A percentile compares a stretch with the other conserved stretches of the same genome.
Conservation (phyloP, 2,797 vertebrate species). For the Hyperoplus lanceolatus region DNA sequence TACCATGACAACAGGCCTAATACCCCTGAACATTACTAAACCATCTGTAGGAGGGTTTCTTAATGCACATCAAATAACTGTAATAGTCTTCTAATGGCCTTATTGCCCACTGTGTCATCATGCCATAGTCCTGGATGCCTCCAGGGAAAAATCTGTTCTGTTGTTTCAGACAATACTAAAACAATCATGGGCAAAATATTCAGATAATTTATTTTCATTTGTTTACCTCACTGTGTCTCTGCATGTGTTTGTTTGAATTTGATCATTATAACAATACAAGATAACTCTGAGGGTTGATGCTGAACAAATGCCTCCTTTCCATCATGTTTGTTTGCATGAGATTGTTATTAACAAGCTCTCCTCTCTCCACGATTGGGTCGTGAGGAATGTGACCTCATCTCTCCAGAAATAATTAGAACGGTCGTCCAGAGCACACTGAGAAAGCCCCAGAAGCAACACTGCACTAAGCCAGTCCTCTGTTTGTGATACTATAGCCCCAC, state of each 20-base stretch:
- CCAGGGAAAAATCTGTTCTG: conserved; percentile 51
- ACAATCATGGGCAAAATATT: conserved; percentile 50
- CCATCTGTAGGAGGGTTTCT: conserved; percentile 75
- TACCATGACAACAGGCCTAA: conserved; percentile 76
- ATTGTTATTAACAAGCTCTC: conserved; percentile 71
- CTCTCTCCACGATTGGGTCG: conserved; percentile 60
- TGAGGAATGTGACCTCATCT: conserved; percentile 77
- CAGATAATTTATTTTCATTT: conserved; percentile 49
- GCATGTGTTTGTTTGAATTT: conserved; percentile 60
- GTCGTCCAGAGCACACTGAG: conserved; percentile 50
- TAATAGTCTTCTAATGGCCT: conserved; percentile 76
- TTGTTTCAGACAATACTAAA: conserved; percentile 51
- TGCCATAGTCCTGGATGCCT: conserved; percentile 63
- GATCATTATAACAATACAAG: conserved; percentile 30
- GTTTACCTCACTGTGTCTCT: conserved; percentile 44
- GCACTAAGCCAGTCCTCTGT: conserved; percentile 68
- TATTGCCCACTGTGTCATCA: conserved; percentile 80
- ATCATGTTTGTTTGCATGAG: conserved; percentile 72
- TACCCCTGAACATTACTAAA: conserved; percentile 77
- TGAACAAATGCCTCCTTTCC: conserved; percentile 56
- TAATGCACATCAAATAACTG: conserved; percentile 77
- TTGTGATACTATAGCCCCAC: conserved; percentile 47
- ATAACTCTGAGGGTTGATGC: neutral
- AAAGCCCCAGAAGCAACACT: conserved; percentile 47
- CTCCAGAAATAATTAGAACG: conserved; percentile 78